Evolutionary conservation across 2,113 vertebrate species (phyloP).

Genomic region (Sterrhoptilus dennistouni): DNA sequence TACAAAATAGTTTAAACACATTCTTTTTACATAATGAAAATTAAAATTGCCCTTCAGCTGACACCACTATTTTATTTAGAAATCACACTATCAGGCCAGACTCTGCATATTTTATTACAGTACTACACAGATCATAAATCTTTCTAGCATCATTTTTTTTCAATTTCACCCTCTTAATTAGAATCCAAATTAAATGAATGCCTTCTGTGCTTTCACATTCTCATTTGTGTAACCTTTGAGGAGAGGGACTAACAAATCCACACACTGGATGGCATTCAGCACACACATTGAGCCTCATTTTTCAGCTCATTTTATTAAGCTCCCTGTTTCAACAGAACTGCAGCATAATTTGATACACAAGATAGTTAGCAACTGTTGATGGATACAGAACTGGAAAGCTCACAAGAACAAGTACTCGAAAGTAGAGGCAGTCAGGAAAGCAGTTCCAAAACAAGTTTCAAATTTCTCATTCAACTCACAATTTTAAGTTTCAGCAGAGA

Average conservation of each 20-base stretch:
- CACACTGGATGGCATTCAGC: not conserved
- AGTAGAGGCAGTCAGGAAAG: not conserved
- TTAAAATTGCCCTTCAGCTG: not conserved
- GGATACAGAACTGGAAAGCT: not conserved
- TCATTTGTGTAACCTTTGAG: not conserved
- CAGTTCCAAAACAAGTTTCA: not conserved
- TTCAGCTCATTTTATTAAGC: not conserved
- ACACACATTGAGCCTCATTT: not conserved
- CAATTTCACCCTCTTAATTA: not conserved
- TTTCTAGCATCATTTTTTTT: not conserved
- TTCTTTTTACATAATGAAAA: not conserved
- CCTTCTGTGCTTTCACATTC: constrained; percentile 2
- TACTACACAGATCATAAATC: not conserved
- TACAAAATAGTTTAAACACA: not conserved
- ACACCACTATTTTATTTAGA: not conserved
- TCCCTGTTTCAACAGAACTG: not conserved
- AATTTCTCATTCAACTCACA: not conserved
- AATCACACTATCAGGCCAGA: not conserved
- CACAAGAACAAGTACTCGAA: not conserved
- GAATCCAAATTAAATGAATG: constrained; percentile 18
- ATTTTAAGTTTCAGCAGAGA: not conserved
- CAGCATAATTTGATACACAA: not conserved
- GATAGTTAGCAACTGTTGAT: not conserved
- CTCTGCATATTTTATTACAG: not conserved
- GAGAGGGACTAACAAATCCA: not conserved